Evolutionary conservation across 2,888 invertebrate species (phyloP).

Genomic region (Thera britannica): DNA sequence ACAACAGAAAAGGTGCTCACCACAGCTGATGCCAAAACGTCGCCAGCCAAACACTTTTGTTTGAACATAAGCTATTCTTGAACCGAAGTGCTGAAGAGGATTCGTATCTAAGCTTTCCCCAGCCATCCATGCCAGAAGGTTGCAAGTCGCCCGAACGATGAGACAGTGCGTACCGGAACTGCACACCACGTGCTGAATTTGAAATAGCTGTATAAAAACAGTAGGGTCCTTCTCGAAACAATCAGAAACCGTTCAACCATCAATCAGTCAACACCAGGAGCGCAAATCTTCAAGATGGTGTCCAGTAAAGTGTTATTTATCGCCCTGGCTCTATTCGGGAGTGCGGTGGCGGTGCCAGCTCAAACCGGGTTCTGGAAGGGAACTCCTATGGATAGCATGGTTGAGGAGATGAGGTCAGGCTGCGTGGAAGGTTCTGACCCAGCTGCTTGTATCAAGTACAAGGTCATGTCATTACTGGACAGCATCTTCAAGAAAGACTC

Average conservation of each 20-base stretch:
- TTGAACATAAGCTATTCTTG: constrained; percentile 69
- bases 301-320: constrained; percentile 79
- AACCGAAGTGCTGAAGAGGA: constrained; percentile 59
- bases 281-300: constrained; percentile 67
- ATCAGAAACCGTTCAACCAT: constrained; percentile 78
- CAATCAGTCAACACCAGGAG: constrained; percentile 73
- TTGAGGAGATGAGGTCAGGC: constrained; percentile 90
- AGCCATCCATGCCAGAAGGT: constrained; percentile 65
- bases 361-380: constrained; percentile 89
- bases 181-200: constrained; percentile 77
- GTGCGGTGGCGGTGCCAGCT: constrained; percentile 86
- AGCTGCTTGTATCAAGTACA: constrained; percentile 92
- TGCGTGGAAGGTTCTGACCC: constrained; percentile 91
- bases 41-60: constrained; percentile 47
- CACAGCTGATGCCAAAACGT: constrained; percentile 62
- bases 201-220: constrained; percentile 85
- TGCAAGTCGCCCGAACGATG: constrained; percentile 70
- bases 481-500: constrained; percentile 91
- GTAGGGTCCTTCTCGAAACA: constrained; percentile 75
- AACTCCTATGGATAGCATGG: constrained; percentile 88
- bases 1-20: constrained; percentile 79
- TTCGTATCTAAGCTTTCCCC: constrained; percentile 84
- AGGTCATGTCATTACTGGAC: constrained; percentile 91
- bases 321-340: constrained; percentile 83
- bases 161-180: constrained; percentile 82